phyloP scores from a whole-genome alignment of 2,888 invertebrate species.

The Omphaloscelis lunosa region DNA sequence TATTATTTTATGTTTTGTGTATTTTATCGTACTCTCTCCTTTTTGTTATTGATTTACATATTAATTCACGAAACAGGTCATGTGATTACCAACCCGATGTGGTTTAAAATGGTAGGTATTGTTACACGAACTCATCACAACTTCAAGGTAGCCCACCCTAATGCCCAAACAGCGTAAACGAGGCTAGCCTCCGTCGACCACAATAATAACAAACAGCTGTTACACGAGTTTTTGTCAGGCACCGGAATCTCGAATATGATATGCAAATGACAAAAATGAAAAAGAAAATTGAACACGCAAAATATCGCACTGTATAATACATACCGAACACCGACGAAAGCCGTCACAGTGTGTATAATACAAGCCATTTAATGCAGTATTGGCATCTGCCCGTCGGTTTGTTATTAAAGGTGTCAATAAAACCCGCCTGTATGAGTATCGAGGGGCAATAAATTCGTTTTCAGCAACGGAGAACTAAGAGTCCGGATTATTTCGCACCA shows the following conservation, averaged over 20 bases:
- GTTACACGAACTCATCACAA: conserved; percentile 28
- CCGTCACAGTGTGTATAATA: conserved; percentile 33
- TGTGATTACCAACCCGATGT: neutral
- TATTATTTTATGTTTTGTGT: neutral
- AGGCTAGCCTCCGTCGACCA: conserved; percentile 11
- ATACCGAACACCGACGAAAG: conserved; percentile 28
- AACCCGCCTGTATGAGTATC: conserved; percentile 82
- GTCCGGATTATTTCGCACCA: conserved; percentile 89
- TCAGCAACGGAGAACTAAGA: conserved; percentile 88
- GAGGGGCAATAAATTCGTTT: conserved; percentile 88
- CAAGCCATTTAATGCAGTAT: conserved; percentile 49
- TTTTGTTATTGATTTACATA: conserved; percentile 3
- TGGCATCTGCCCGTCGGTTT: conserved; percentile 54
- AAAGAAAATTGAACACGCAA: conserved; percentile 57
- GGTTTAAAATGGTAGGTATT: conserved; percentile 36
- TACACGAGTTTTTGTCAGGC: conserved; percentile 51
- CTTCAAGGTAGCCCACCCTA: conserved; percentile 14
- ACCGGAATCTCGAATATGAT: conserved; percentile 50
- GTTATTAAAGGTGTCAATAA: conserved; percentile 84
- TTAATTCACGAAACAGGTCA: neutral
- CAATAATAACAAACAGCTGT: conserved; percentile 54
- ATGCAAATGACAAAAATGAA: conserved; percentile 58
- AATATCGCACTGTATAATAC: conserved; percentile 43
- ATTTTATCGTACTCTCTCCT: neutral
- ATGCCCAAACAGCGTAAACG: conserved; percentile 37